Conservation (phyloP, 1,140 invertebrate species). For the Cephus cinctus region DNA sequence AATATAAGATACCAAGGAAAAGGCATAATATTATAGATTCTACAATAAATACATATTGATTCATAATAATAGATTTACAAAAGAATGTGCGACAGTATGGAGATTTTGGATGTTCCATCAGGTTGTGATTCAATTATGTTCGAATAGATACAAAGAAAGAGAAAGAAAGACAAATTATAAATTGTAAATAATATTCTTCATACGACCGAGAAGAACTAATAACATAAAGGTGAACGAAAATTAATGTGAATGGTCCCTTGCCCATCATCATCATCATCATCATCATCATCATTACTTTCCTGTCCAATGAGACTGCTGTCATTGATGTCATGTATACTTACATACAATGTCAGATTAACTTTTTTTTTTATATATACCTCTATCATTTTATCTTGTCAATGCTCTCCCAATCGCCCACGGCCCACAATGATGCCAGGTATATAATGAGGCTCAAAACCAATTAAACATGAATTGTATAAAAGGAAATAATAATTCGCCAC, state of each 20-base stretch:
- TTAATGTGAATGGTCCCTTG: not conserved
- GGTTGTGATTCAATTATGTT: constrained; percentile 18
- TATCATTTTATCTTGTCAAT: no score
- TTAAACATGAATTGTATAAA: no score
- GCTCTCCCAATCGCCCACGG: no score
- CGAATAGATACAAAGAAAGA: constrained; percentile 15
- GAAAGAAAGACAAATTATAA: constrained; percentile 22
- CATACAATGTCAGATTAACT: no score
- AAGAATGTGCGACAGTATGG: constrained; percentile 11
- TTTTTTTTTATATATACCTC: no score
- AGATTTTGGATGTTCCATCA: constrained; percentile 5
- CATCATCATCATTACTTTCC: constrained; percentile 11
- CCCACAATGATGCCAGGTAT: no score
- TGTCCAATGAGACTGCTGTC: constrained; percentile 19
- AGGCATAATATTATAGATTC: constrained; percentile 21
- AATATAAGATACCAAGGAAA: constrained; percentile 16
- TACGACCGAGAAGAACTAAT: no score
- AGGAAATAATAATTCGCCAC: no score
- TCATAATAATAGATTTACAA: constrained; percentile 20
- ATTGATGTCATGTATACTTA: no score
- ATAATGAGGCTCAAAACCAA: no score
- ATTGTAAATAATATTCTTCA: constrained; percentile 35
- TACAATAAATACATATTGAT: constrained; percentile 29
- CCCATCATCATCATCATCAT: constrained; percentile 3
- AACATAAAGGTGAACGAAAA: constrained; percentile 15